Base-by-base conservation (phyloP, 2,888 invertebrate genomes). In the Icerya purchasi region DNA sequence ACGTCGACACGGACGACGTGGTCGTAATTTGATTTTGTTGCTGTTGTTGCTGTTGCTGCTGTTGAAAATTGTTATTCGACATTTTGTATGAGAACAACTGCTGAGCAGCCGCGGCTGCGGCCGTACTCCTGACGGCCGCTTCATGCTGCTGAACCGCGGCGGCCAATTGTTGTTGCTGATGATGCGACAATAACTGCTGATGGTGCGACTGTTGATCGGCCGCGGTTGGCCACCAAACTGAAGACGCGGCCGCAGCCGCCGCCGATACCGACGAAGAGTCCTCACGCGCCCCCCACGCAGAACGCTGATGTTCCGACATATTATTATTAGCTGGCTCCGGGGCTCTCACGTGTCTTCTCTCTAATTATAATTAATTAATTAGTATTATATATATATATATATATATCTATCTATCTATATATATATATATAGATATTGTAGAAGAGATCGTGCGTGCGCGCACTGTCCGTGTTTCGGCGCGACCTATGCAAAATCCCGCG, bases 41-140 rank as follows among this genome's bases (percentile, higher is more conserved):
- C 66, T 77, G 77, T 53, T 76, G 74, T 69, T 77, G 69, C 66
- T 71, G 72, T 68, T 72, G 71, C 71, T 72, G 69, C 50, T 70
- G 70, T 63, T 60, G 63, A 63, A 68, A 68, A 64, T 61, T 64
- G 61, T 62, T 62, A 54, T 60, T 59, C 56, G 64, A 60, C 63
- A 62, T 60, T 55, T 61, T 63, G 58, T 61, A 61, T 20, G 58
- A 54, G 21, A 56, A 36, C 21, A 62, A 61, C 52, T 63, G 63
- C 22, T 63, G 63, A 1, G 62, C 60, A 53, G 62, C 64, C 20
- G 59, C 62, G n/a, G 64, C 61, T 1, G 64, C 61, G 49, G 63
- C 61, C 18, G 60, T 51, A 25, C 57, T 57, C 3, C 57, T 52
- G 20, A 52, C 56, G 22, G 59, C 61, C 20, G 59, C 59, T 50